These are phyloP conservation scores for Pomacea maculata DNA, from an alignment of 1,140 invertebrate genomes.

Conservation along the genomic window DNA sequence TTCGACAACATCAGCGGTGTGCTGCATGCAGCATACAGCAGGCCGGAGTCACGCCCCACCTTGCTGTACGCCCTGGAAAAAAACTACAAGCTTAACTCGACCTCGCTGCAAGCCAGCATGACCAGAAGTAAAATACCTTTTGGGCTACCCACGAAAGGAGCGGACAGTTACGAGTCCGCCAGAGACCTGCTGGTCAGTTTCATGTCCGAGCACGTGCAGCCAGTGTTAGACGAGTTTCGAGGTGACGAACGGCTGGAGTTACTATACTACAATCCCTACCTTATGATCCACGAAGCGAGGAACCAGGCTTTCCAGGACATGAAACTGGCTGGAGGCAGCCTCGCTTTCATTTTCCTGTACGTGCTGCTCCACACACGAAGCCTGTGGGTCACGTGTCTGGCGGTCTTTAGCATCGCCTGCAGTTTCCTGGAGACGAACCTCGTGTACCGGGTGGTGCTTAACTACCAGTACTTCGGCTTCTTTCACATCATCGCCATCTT, in stretches of 20 bases:
- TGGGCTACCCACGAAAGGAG: conserved; percentile 25
- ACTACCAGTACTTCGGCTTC: conserved; percentile 55
- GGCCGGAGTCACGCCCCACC: conserved; percentile 22
- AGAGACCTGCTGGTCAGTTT: conserved; percentile 9
- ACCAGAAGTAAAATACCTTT: conserved; percentile 28
- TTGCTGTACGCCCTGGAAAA: conserved; percentile 27
- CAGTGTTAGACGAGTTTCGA: conserved; percentile 23
- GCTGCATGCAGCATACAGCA: conserved; percentile 27
- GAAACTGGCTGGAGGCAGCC: conserved; percentile 42
- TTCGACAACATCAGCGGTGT: conserved; percentile 28
- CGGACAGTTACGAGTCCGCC: not conserved
- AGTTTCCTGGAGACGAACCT: conserved; percentile 53
- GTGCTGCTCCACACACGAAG: conserved; percentile 46
- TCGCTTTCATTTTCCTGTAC: conserved; percentile 46
- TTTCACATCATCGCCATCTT: conserved; percentile 56
- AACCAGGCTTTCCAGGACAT: conserved; percentile 43
- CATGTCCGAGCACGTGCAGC: conserved; percentile 23
- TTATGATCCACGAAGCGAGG: conserved; percentile 34
- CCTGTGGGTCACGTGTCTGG: conserved; percentile 41
- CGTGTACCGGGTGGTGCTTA: conserved; percentile 48
- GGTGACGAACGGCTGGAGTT: conserved; percentile 23
- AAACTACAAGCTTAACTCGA: conserved; percentile 7
- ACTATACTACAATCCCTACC: conserved; percentile 27
- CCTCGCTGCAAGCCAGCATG: conserved; percentile 3
- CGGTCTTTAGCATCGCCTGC: conserved; percentile 49